Percentiles rank a stretch among this genome's conserved stretches.
Evolutionary conservation across 2,888 invertebrate species (phyloP).

Genomic region (Lathronympha strigana): DNA sequence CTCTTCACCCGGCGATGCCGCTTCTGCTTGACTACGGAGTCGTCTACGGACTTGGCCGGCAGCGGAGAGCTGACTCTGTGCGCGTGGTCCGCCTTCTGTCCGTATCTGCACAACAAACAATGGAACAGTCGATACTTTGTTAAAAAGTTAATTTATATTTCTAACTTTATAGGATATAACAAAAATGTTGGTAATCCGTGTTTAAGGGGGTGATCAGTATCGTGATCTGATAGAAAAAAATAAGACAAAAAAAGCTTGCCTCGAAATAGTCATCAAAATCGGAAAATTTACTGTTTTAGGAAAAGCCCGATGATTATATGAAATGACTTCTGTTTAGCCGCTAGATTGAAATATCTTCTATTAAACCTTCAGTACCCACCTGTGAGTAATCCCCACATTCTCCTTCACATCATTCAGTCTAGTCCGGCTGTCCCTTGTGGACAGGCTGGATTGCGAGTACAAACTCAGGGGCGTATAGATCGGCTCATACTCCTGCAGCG

Average conservation of each 20-base stretch:
- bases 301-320: not conserved
- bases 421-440: conserved; percentile 76
- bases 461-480: conserved; percentile 78
- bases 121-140: not conserved
- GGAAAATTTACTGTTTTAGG: not conserved
- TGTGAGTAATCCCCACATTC: conserved; percentile 70
- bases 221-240: too few species aligned
- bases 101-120: conserved; percentile 62
- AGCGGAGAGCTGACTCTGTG: conserved; percentile 80
- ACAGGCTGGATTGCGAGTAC: conserved; percentile 78
- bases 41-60: conserved; percentile 76
- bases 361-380: conserved; percentile 54
- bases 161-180: not conserved
- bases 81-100: conserved; percentile 73
- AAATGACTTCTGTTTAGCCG: too few species aligned
- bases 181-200: too few species aligned
- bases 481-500: conserved; percentile 81
- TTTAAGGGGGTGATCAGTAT: too few species aligned
- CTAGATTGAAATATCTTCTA: too few species aligned
- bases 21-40: conserved; percentile 76
- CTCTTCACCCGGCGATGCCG: conserved; percentile 88
- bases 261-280: not conserved
- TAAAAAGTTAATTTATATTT: not conserved
- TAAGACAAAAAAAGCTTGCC: too few species aligned
- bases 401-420: conserved; percentile 78